A percentile compares a stretch with the other conserved stretches of the same genome.
These are phyloP conservation scores for Remorina albescens DNA, from an alignment of 2,797 vertebrate species.

Conservation along the genomic window DNA sequence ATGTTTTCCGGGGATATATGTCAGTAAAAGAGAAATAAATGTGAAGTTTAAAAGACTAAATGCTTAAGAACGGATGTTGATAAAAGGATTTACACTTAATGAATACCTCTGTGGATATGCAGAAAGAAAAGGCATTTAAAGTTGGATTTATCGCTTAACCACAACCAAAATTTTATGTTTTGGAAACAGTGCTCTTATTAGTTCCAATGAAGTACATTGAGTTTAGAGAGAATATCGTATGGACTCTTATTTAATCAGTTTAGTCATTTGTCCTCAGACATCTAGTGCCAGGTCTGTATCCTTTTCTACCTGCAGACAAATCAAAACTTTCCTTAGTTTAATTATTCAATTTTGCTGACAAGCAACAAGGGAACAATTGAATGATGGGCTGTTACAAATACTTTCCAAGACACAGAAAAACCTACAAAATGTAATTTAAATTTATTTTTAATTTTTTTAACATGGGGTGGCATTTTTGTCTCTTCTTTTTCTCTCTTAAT, in stretches of 20 bases:
- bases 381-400: not conserved
- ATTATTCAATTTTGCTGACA: not conserved
- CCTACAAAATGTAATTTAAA: too few species aligned
- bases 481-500: not conserved
- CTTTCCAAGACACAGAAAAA: conserved; percentile 4
- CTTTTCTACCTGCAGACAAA: not conserved
- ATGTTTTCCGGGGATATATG: conserved; percentile 42
- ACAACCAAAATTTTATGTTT: not conserved
- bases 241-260: not conserved
- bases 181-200: not conserved
- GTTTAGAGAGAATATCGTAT: not conserved
- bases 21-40: conserved; percentile 15
- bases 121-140: not conserved
- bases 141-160: not conserved
- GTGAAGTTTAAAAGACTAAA: conserved; percentile 19
- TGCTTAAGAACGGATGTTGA: not conserved
- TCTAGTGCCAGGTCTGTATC: not conserved
- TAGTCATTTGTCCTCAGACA: not conserved
- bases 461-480: too few species aligned
- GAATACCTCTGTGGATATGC: not conserved
- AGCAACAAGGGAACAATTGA: not conserved
- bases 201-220: not conserved
- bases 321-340: not conserved
- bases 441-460: too few species aligned
- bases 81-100: not conserved